phyloP scores from a whole-genome alignment of 2,797 vertebrate genomes.

The Etheostoma nigrum region DNA sequence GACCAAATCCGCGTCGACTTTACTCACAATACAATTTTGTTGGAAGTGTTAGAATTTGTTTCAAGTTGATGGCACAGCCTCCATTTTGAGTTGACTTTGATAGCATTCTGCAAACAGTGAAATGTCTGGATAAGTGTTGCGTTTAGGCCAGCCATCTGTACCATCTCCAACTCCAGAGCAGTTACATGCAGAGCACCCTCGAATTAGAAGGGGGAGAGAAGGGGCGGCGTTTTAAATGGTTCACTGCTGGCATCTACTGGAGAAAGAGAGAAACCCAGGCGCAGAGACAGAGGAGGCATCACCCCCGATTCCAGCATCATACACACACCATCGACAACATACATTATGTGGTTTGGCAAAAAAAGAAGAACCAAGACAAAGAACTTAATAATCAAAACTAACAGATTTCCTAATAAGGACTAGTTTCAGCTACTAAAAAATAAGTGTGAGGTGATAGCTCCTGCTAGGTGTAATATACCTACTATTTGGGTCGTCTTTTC shows the following conservation, averaged over 20 bases:
- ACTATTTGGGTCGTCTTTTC: neutral
- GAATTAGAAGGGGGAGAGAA: constrained; percentile 28
- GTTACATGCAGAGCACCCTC: constrained; percentile 61
- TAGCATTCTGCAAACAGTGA: constrained; percentile 83
- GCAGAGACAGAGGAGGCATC: constrained; percentile 30
- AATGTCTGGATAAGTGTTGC: constrained; percentile 84
- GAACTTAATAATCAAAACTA: neutral
- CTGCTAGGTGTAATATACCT: constrained; percentile 1
- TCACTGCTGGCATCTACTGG: constrained; percentile 87
- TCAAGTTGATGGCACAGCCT: constrained; percentile 83
- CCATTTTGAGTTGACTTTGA: constrained; percentile 85
- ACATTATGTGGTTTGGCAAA: constrained; percentile 35
- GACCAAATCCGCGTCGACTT: constrained; percentile 79
- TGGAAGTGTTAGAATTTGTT: constrained; percentile 84
- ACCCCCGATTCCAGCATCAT: constrained; percentile 21
- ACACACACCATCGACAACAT: constrained; percentile 12
- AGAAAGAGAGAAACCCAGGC: constrained; percentile 17
- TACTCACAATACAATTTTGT: constrained; percentile 84
- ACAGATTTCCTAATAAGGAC: constrained; percentile 22
- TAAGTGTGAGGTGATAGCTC: constrained; percentile 18
- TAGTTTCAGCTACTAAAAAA: constrained; percentile 1
- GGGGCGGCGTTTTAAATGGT: constrained; percentile 57
- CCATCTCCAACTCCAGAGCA: constrained; percentile 81
- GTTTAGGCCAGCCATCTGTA: constrained; percentile 84
- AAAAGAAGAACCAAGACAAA: neutral